These are phyloP conservation scores for Nipponacmea schrenckii DNA, from an alignment of 2,888 invertebrate genomes.

Conservation along the genomic window DNA sequence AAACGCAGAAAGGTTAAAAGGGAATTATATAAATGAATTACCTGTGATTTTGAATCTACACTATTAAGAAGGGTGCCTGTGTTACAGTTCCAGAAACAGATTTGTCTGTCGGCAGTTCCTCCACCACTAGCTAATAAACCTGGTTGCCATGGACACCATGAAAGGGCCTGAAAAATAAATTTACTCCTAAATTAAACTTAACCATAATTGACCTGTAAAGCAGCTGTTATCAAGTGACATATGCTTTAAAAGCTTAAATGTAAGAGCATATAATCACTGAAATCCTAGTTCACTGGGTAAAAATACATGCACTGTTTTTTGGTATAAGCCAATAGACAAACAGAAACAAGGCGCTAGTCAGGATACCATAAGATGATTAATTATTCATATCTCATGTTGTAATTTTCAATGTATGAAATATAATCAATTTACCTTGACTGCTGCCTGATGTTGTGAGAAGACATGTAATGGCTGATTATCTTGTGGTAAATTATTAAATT, in stretches of 20 bases:
- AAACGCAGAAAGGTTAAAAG: no score
- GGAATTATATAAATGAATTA: conserved; percentile 36
- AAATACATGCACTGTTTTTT: no score
- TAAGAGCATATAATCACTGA: neutral
- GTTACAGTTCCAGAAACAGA: conserved; percentile 72
- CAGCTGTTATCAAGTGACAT: no score
- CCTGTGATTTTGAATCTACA: conserved; percentile 91
- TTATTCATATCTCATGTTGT: no score
- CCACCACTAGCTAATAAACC: conserved; percentile 93
- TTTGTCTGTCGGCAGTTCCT: conserved; percentile 90
- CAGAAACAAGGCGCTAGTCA: no score
- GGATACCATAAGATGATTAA: no score
- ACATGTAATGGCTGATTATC: conserved; percentile 71
- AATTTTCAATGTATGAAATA: no score
- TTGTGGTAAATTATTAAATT: conserved; percentile 50
- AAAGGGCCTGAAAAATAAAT: conserved; percentile 77
- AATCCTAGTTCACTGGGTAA: neutral
- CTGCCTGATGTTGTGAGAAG: conserved; percentile 68
- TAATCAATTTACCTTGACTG: conserved; percentile 65
- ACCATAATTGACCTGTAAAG: no score
- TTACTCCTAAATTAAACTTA: neutral
- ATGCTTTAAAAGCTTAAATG: no score
- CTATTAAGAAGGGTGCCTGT: conserved; percentile 84
- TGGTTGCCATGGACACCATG: conserved; percentile 97
- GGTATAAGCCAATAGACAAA: no score